Percentiles rank a stretch among this genome's conserved stretches.
Conservation (phyloP, 2,888 invertebrate genomes). For the Baronia brevicornis region DNA sequence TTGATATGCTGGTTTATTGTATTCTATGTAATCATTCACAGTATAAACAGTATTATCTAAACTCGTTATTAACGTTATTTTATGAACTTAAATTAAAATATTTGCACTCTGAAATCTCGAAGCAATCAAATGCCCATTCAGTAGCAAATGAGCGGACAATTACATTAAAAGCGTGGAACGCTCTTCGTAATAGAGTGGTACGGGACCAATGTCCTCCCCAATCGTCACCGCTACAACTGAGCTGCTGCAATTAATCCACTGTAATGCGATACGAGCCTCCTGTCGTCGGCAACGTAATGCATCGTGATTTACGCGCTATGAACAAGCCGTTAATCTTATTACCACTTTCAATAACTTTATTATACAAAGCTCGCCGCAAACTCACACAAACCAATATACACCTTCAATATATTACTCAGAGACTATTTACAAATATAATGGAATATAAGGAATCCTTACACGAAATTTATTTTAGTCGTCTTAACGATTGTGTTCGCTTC, state of each 20-base stretch:
- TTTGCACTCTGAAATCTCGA: too few relatives aligned
- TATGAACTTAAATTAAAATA: too few relatives aligned
- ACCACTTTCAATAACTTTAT: constrained; percentile 75
- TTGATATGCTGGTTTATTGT: too few relatives aligned
- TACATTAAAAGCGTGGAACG: too few relatives aligned
- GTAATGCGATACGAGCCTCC: constrained; percentile 67
- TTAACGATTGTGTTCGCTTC: constrained; percentile 58
- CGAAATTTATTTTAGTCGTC: constrained; percentile 66
- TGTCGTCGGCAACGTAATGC: constrained; percentile 70
- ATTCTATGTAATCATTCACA: too few relatives aligned
- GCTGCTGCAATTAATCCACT: constrained; percentile 61
- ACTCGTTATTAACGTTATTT: too few relatives aligned
- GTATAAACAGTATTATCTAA: too few relatives aligned
- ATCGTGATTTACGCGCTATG: constrained; percentile 68
- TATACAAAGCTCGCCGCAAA: constrained; percentile 46
- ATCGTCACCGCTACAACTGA: constrained; percentile 40
- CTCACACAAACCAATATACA: constrained; percentile 46
- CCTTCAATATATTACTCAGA: constrained; percentile 40
- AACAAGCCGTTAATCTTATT: constrained; percentile 72
- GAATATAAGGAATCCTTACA: constrained; percentile 52
- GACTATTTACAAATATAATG: constrained; percentile 27
- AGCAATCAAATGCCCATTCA: too few relatives aligned
- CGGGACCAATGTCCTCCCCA: constrained; percentile 39
- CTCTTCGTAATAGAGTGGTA: too few relatives aligned
- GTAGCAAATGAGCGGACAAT: too few relatives aligned